Evolutionary conservation across 1,140 invertebrate genomes (phyloP), one percentile per base, ranked within the genome.

Genomic region (Armadillidium nasatum): DNA sequence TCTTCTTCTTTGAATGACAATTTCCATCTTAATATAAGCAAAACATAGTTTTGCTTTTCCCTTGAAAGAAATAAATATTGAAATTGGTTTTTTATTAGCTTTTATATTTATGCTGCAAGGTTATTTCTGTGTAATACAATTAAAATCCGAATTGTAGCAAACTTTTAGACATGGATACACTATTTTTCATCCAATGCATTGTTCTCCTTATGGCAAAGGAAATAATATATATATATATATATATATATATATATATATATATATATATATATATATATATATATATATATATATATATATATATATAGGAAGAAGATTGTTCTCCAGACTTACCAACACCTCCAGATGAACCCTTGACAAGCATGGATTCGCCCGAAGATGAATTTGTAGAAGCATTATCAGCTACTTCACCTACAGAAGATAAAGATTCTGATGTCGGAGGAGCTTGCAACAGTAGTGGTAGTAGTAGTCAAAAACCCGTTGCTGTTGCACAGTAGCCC

Each of bases 341-440:
- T 33, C 78, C 78, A 72, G 76, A 74, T 23, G 78, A 79, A 33
- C 78, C 75, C 22, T 75, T 75, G 54, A 79, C 72, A 60, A 79
- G 78, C 60, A 76, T 79, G 60, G 78, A 79, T 66, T 79, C 78
- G 22, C 78, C 78, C 6, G 78, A 79, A 44, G 78, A 79, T 19
- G 78, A 79, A 72, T 79, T 79, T 45, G 15, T 79, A 44, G 78
- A 79, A 70, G 78, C 78, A 21, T 45, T 76, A 22, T 74, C 72
- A 33, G 78, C 68, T 11, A 71, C 72, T 23, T 75, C 72, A 45
- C 73, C 75, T 19, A 72, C 75, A 15, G 75, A 79, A 54, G 78
- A 79, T 15, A 71, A 78, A n/a, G 71, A 67, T 22, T 67, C 44
- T 13, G 78, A 74, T 10, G 78, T 19, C 33, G 22, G 74, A 71